These are phyloP conservation scores for Keiferia lycopersicella DNA, from an alignment of 2,888 invertebrate genomes.

Conservation along the genomic window DNA sequence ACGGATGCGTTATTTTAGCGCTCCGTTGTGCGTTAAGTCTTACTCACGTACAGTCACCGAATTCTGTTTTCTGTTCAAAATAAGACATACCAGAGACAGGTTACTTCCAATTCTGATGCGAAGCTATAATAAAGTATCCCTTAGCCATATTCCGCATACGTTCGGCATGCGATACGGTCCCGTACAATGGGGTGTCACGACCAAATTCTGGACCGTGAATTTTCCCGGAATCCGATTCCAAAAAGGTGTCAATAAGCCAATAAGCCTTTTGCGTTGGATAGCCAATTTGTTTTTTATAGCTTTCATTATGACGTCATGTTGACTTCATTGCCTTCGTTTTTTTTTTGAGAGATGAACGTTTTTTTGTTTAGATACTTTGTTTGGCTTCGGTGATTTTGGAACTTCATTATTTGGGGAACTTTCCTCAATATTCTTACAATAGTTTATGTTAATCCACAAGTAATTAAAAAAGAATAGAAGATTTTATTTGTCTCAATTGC, in stretches of 20 bases:
- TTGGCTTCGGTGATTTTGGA: neutral
- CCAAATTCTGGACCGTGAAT: neutral
- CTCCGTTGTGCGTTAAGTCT: too few relatives aligned
- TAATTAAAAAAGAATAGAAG: too few relatives aligned
- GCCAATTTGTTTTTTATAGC: slow-evolving; percentile 21
- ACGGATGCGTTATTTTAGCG: too few relatives aligned
- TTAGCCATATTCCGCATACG: neutral
- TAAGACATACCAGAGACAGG: too few relatives aligned
- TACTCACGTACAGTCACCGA: too few relatives aligned
- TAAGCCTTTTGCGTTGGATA: slow-evolving; percentile 18
- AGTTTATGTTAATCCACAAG: too few relatives aligned
- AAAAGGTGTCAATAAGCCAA: slow-evolving; percentile 24
- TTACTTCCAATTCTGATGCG: too few relatives aligned
- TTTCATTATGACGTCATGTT: slow-evolving; percentile 24
- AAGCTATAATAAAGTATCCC: neutral
- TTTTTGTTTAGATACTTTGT: slow-evolving; percentile 1
- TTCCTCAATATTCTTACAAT: too few relatives aligned
- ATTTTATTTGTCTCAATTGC: too few relatives aligned
- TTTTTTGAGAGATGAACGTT: neutral
- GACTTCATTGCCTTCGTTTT: slow-evolving; percentile 18
- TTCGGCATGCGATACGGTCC: neutral
- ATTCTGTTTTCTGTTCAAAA: too few relatives aligned
- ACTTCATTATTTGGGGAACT: neutral
- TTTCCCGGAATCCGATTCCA: slow-evolving; percentile 7
- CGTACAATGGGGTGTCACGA: neutral